phyloP scores from a whole-genome alignment of 2,888 invertebrate species.

The Diarsia dahlii region DNA sequence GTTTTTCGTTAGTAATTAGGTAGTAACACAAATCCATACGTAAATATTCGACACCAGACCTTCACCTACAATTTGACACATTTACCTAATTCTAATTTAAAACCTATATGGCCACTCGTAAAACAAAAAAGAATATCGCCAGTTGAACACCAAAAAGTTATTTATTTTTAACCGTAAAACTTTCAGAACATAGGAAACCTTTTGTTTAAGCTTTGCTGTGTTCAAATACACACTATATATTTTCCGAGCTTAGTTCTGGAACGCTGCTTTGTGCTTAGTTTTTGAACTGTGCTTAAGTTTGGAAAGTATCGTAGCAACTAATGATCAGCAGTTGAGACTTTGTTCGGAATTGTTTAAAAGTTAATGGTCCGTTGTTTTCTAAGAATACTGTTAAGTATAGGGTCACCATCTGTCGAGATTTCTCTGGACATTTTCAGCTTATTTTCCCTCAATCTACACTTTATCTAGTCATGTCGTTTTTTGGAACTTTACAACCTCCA shows the following conservation, averaged over 20 bases:
- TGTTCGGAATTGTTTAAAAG: slow-evolving; percentile 51
- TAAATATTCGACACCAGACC: too few species aligned
- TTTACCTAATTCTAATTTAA: too few species aligned
- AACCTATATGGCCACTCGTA: too few species aligned
- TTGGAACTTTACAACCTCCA: not conserved
- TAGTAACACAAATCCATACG: too few species aligned
- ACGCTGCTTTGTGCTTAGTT: slow-evolving; percentile 61
- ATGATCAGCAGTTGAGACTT: slow-evolving; percentile 59
- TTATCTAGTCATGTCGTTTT: not conserved
- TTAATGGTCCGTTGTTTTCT: slow-evolving; percentile 53
- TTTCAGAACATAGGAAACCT: slow-evolving; percentile 29
- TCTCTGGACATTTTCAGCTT: not conserved
- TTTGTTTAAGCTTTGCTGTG: slow-evolving; percentile 21
- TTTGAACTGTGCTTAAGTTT: slow-evolving; percentile 57
- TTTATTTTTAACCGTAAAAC: slow-evolving; percentile 9
- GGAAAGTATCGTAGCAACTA: slow-evolving; percentile 60
- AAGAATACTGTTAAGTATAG: slow-evolving; percentile 10
- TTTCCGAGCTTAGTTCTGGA: slow-evolving; percentile 52
- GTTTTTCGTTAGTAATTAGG: not conserved
- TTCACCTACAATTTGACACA: too few species aligned
- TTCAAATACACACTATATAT: slow-evolving; percentile 50
- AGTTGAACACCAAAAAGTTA: not conserved
- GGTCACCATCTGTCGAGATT: not conserved
- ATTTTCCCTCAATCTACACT: not conserved
- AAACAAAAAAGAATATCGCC: too few species aligned